These are phyloP conservation scores for Cotesia congregata DNA, from an alignment of 2,888 invertebrate species.

Conservation along the genomic window DNA sequence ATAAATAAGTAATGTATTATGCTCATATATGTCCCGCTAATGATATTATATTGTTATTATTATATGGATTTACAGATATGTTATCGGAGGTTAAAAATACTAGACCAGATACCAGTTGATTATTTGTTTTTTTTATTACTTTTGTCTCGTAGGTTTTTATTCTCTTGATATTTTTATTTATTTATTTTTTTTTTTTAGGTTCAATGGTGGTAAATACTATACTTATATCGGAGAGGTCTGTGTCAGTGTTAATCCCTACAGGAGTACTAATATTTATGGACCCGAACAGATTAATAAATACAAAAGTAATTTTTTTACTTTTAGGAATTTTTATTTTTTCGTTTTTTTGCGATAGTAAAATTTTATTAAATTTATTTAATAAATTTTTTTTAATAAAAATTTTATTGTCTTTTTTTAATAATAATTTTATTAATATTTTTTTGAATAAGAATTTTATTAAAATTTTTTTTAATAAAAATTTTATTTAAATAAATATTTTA, in stretches of 20 bases:
- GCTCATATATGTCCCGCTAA: too few relatives aligned
- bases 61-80: neutral
- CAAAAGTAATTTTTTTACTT: slow-evolving; percentile 74
- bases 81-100: neutral
- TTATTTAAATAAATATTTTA: too few relatives aligned
- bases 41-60: neutral
- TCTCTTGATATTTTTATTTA: neutral
- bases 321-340: too few relatives aligned
- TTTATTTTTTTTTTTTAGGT: slow-evolving; percentile 76
- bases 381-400: too few relatives aligned
- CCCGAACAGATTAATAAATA: slow-evolving; percentile 89
- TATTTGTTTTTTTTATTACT: neutral
- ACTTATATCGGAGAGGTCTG: slow-evolving; percentile 99
- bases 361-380: slow-evolving; percentile 4
- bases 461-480: too few relatives aligned
- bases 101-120: neutral
- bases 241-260: slow-evolving; percentile 98
- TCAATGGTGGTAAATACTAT: slow-evolving; percentile 92
- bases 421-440: too few relatives aligned
- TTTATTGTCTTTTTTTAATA: too few relatives aligned
- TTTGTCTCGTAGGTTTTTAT: neutral
- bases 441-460: too few relatives aligned
- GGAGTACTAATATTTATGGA: slow-evolving; percentile 92
- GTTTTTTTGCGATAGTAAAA: neutral
- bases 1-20: too few relatives aligned